These are phyloP conservation scores for Albula glossodonta DNA, from an alignment of 2,113 vertebrate genomes.

Conservation along the genomic window DNA sequence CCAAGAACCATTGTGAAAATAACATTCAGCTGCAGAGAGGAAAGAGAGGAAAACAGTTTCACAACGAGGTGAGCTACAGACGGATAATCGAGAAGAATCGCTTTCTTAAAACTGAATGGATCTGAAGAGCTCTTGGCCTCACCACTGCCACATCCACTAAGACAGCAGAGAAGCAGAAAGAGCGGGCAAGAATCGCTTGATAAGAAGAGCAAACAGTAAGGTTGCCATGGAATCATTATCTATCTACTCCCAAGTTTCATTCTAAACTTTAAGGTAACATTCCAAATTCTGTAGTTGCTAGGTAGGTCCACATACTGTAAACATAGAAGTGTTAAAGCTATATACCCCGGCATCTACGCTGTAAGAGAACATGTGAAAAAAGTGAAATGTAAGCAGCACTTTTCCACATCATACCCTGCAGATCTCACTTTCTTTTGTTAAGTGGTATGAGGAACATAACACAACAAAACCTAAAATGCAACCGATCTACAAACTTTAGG, in stretches of 20 bases:
- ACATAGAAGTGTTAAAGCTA: constrained; percentile 64
- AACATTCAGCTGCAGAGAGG: constrained; percentile 33
- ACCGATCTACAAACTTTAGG: constrained; percentile 1
- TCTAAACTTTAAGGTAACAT: not conserved
- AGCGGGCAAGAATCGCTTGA: constrained; percentile 34
- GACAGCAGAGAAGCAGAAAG: not conserved
- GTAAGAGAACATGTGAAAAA: constrained; percentile 14
- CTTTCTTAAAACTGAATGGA: constrained; percentile 20
- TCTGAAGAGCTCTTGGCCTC: constrained; percentile 17
- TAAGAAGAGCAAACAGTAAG: constrained; percentile 11
- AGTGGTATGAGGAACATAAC: not conserved
- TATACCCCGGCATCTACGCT: constrained; percentile 38
- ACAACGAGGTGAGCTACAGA: constrained; percentile 36
- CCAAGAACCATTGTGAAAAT: constrained; percentile 21
- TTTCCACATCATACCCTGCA: constrained; percentile 39
- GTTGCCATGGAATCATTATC: not conserved
- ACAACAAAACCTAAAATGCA: constrained; percentile 23
- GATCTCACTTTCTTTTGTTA: constrained; percentile 37
- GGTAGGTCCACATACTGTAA: constrained; percentile 64
- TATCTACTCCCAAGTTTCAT: not conserved
- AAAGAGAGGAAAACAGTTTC: constrained; percentile 20
- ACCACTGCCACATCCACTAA: not conserved
- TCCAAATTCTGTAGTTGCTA: constrained; percentile 39
- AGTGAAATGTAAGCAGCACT: constrained; percentile 64
- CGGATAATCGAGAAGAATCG: not conserved